These are phyloP conservation scores for Ceriagrion tenellum DNA, from an alignment of 2,888 invertebrate genomes.

Conservation along the genomic window DNA sequence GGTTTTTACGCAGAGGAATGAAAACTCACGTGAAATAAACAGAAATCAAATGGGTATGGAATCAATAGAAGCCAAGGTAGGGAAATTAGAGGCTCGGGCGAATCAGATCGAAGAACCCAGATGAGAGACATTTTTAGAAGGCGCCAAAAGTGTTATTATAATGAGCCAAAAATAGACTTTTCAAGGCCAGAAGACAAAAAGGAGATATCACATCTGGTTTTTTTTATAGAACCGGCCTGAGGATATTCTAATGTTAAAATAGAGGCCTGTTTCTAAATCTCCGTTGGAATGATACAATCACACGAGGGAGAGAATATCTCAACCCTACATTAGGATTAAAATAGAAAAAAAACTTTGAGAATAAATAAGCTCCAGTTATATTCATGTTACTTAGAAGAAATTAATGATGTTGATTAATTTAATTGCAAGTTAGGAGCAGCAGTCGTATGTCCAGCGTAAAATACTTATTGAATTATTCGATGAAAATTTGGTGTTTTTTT, in stretches of 20 bases:
- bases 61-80: background rate
- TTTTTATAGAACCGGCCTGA: background rate
- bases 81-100: background rate
- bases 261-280: background rate
- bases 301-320: no score
- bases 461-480: no score
- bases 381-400: no score
- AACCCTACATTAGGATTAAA: no score
- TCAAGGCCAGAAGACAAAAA: background rate
- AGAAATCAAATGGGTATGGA: background rate
- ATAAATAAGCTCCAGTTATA: no score
- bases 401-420: no score
- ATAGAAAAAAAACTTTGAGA: no score
- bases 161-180: background rate
- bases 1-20: no score
- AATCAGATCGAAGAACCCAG: background rate
- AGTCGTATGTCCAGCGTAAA: no score
- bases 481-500: no score
- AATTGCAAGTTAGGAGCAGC: no score
- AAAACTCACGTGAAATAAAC: background rate
- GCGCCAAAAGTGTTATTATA: background rate
- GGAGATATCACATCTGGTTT: background rate
- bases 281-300: no score
- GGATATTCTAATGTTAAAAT: background rate
- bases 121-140: background rate